A percentile compares a stretch with the other conserved stretches of the same genome.
These are phyloP conservation scores for Rhabdomys dilectus DNA, from an alignment of 2,113 vertebrate species.

Conservation along the genomic window DNA sequence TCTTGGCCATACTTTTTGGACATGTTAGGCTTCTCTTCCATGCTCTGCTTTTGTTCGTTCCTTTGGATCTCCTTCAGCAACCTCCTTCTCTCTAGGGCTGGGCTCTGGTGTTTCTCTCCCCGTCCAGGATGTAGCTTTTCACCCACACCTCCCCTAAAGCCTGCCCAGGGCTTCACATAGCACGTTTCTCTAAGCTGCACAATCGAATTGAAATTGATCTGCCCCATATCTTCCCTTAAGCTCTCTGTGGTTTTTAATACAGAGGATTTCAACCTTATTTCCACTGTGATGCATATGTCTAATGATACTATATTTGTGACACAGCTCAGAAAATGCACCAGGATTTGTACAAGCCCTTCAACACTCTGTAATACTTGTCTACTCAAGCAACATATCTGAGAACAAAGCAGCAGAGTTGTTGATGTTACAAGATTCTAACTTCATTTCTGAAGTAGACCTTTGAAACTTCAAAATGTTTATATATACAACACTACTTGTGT, in stretches of 20 bases:
- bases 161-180: not conserved
- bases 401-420: not conserved
- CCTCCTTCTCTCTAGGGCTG: not conserved
- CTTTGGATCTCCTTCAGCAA: not conserved
- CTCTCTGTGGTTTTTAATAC: not conserved
- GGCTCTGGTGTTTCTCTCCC: conserved; percentile 19
- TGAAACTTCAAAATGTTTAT: conserved; percentile 33
- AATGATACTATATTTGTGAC: not conserved
- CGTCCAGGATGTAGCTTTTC: not conserved
- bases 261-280: not conserved
- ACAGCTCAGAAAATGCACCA: not conserved
- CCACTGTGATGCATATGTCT: not conserved
- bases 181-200: not conserved
- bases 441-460: conserved; percentile 30
- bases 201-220: conserved; percentile 29
- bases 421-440: conserved; percentile 21
- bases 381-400: not conserved
- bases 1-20: not conserved
- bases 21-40: not conserved
- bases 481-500: not conserved
- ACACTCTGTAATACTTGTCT: not conserved
- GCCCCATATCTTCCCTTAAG: not conserved
- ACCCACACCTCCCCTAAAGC: not conserved
- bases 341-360: not conserved
- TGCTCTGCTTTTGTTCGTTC: not conserved